These are phyloP conservation scores for Prinia subflava DNA, from an alignment of 2,113 vertebrate genomes.

Conservation along the genomic window DNA sequence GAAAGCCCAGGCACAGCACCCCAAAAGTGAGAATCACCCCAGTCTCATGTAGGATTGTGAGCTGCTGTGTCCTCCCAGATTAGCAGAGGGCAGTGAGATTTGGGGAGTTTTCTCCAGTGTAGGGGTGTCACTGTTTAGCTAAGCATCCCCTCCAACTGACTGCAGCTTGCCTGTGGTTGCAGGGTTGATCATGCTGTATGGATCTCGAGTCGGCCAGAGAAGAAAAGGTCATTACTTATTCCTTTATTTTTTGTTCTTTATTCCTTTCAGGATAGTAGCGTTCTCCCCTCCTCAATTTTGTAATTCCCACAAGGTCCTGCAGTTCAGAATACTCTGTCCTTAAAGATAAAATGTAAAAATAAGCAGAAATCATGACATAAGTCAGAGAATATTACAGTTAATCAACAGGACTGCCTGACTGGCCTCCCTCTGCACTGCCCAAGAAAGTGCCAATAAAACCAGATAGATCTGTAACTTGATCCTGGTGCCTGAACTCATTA, in stretches of 20 bases:
- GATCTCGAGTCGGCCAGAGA: not conserved
- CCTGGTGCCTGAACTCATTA: conserved; percentile 57
- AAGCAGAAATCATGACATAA: not conserved
- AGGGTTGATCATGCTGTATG: not conserved
- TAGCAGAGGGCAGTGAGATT: not conserved
- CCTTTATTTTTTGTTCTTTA: not conserved
- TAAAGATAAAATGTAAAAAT: not conserved
- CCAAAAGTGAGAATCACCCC: not conserved
- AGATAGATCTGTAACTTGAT: conserved; percentile 44
- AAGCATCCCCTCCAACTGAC: not conserved
- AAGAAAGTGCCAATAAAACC: conserved; percentile 33
- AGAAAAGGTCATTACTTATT: not conserved
- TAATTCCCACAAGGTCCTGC: not conserved
- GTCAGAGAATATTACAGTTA: conserved; percentile 19
- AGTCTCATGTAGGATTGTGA: not conserved
- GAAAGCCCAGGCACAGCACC: not conserved
- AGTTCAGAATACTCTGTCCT: conserved; percentile 20
- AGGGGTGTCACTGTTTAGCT: not conserved
- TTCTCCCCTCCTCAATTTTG: not conserved
- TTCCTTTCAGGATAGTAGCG: not conserved
- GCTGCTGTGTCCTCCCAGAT: not conserved
- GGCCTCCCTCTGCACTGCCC: not conserved
- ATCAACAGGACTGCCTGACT: conserved; percentile 27
- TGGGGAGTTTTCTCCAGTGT: rapidly evolving
- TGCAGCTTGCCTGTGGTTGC: not conserved